phyloP scores from a whole-genome alignment of 2,888 invertebrate species.

The Chrysolina americana region DNA sequence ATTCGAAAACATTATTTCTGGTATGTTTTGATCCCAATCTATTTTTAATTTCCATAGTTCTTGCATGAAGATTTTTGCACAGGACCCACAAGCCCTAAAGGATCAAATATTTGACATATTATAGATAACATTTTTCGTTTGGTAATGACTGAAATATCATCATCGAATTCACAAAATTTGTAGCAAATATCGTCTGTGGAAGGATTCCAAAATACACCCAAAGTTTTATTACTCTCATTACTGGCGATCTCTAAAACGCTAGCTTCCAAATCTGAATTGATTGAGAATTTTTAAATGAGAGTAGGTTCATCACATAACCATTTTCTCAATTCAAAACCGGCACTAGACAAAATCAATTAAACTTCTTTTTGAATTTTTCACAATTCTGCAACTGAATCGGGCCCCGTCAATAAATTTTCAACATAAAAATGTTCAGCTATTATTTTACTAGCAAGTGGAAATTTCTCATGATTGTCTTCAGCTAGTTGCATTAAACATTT shows the following conservation, averaged over 20 bases:
- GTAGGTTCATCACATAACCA: conserved; percentile 43
- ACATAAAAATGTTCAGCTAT: conserved; percentile 46
- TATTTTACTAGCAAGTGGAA: conserved; percentile 37
- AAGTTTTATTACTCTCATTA: conserved; percentile 20
- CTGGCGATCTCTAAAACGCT: conserved; percentile 12
- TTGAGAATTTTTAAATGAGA: conserved; percentile 20
- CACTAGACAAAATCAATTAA: conserved; percentile 24
- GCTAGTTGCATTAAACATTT: conserved; percentile 45
- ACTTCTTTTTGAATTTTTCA: conserved; percentile 7
- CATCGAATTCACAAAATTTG: background rate
- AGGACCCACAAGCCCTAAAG: conserved; percentile 42
- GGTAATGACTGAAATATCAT: background rate
- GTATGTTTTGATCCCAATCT: no score
- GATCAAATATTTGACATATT: conserved; percentile 45
- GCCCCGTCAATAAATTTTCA: conserved; percentile 47
- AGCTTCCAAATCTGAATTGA: no score
- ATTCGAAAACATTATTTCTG: background rate
- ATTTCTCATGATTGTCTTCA: conserved; percentile 25
- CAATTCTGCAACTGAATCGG: conserved; percentile 22
- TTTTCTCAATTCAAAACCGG: conserved; percentile 42
- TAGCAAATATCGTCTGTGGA: background rate
- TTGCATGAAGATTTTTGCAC: background rate
- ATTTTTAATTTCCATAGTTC: no score
- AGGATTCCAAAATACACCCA: background rate
- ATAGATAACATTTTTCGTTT: conserved; percentile 39